Evolutionary conservation across 2,113 vertebrate genomes (phyloP).

Genomic region (Micronycteris hirsuta): DNA sequence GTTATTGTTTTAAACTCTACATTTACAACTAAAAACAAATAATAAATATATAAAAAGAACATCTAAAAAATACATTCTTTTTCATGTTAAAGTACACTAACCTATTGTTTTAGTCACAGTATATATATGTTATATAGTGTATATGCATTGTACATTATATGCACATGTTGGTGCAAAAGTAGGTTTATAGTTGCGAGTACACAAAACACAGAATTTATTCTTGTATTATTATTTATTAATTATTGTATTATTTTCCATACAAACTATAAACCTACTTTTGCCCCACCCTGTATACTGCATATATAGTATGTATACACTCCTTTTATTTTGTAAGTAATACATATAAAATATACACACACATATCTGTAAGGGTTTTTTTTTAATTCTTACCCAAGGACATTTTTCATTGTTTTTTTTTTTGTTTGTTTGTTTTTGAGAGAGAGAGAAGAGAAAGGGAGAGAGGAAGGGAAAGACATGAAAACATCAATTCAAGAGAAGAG

Average conservation of each 20-base stretch:
- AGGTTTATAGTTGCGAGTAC: neutral
- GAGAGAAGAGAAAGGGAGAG: no score
- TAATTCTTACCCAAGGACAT: no score
- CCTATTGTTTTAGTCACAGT: neutral
- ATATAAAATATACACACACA: neutral
- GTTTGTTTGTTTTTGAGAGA: no score
- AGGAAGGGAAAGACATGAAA: no score
- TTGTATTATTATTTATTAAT: neutral
- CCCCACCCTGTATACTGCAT: neutral
- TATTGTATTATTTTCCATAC: neutral
- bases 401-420: no score
- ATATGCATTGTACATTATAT: neutral
- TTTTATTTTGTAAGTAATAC: neutral
- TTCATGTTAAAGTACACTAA: neutral
- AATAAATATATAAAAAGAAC: neutral
- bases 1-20: neutral
- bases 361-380: no score
- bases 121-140: neutral
- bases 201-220: neutral
- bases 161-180: neutral
- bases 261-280: neutral
- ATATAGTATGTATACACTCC: neutral
- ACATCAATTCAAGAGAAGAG: no score
- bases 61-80: neutral
- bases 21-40: neutral